phyloP scores from a whole-genome alignment of 2,113 vertebrate species.

The Pholis gunnellus region DNA sequence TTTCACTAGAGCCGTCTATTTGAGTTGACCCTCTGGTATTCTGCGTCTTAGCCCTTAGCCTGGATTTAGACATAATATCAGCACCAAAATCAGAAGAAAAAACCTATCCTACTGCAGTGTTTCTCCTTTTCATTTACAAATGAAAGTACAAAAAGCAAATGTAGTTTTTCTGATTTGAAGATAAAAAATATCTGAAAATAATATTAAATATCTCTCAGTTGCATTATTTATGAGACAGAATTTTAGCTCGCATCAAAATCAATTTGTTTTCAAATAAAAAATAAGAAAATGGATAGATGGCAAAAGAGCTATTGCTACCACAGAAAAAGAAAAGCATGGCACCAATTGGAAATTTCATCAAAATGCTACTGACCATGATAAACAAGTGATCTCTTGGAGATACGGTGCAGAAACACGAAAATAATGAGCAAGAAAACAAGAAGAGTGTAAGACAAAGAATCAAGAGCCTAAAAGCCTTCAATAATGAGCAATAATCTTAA shows the following conservation, averaged over 20 bases:
- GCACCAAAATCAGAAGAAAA: constrained; percentile 16
- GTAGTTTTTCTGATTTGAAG: neutral
- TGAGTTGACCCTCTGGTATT: constrained; percentile 56
- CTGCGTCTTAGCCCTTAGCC: constrained; percentile 46
- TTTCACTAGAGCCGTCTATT: constrained; percentile 54
- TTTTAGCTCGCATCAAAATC: neutral
- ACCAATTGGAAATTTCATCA: neutral
- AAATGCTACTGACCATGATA: neutral
- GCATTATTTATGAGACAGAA: neutral
- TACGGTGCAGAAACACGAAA: neutral
- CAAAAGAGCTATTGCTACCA: too few species aligned
- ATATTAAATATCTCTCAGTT: neutral
- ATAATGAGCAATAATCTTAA: neutral
- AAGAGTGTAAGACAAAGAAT: neutral
- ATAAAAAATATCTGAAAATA: neutral
- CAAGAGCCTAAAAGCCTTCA: neutral
- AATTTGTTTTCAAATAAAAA: neutral
- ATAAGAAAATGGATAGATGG: too few species aligned
- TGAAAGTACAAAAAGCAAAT: neutral
- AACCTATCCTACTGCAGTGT: neutral
- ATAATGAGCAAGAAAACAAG: neutral
- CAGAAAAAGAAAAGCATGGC: neutral
- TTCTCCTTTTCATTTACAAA: neutral
- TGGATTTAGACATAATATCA: constrained; percentile 55
- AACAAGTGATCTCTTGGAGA: neutral